These are phyloP conservation scores for Pollimyrus isidori DNA, from an alignment of 2,113 vertebrate species.

Conservation along the genomic window DNA sequence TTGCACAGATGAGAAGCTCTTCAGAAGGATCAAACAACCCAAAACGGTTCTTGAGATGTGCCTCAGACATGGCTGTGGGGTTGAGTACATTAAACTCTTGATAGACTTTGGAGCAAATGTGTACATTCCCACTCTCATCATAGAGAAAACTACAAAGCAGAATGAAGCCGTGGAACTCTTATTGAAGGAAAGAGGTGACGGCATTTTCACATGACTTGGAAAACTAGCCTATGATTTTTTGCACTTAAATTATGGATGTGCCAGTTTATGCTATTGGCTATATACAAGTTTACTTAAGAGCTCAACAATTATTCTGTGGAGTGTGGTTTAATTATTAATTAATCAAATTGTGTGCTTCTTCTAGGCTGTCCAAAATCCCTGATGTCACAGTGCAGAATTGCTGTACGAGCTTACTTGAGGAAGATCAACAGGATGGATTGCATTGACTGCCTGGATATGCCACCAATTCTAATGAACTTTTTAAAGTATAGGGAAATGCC, in stretches of 20 bases:
- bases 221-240: background rate
- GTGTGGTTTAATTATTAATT: background rate
- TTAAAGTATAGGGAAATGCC: conserved; percentile 41
- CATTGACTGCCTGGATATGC: conserved; percentile 68
- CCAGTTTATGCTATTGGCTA: background rate
- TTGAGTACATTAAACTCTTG: conserved; percentile 74
- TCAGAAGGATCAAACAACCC: conserved; percentile 66
- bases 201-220: background rate
- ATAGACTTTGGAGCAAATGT: conserved; percentile 88
- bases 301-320: background rate
- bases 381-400: conserved; percentile 74
- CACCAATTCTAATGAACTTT: conserved; percentile 53
- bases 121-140: conserved; percentile 64
- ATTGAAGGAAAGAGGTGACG: conserved; percentile 76
- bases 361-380: conserved; percentile 75
- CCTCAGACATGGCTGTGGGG: conserved; percentile 69
- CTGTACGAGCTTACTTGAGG: conserved; percentile 60
- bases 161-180: conserved; percentile 69
- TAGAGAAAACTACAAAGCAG: conserved; percentile 50
- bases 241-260: background rate
- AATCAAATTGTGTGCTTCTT: background rate
- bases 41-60: conserved; percentile 82
- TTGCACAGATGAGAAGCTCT: conserved; percentile 68
- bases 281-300: background rate
- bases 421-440: conserved; percentile 44